These are phyloP conservation scores for Accipiter virgatus DNA, from an alignment of 2,113 vertebrate species.

Conservation along the genomic window DNA sequence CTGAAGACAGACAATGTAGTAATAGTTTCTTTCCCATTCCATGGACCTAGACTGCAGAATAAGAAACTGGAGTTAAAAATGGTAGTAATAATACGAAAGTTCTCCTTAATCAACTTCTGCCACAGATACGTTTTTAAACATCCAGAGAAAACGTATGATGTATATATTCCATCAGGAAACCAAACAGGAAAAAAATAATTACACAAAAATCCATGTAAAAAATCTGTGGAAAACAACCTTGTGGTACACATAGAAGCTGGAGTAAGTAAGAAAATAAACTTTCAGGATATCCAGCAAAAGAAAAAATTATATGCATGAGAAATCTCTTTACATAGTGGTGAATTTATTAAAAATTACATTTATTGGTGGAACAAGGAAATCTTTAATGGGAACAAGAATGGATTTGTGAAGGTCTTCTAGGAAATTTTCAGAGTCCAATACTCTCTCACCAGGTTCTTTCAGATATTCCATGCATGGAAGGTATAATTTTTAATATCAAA, in stretches of 20 bases:
- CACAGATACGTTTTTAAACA: neutral
- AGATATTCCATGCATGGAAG: neutral
- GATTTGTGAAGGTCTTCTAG: neutral
- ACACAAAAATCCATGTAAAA: neutral
- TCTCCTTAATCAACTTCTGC: neutral
- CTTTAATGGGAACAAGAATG: neutral
- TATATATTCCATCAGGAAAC: neutral
- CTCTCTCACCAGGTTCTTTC: neutral
- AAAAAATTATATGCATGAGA: neutral
- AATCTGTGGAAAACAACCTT: neutral
- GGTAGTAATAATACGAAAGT: neutral
- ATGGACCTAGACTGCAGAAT: neutral
- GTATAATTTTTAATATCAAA: neutral
- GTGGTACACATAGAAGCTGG: neutral
- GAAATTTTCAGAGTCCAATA: neutral
- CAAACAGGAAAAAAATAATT: neutral
- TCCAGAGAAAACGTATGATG: neutral
- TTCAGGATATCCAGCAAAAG: neutral
- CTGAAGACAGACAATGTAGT: neutral
- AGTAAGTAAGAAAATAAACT: neutral
- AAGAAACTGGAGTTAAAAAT: neutral
- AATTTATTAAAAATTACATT: neutral
- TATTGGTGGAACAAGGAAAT: neutral
- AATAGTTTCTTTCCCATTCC: neutral
- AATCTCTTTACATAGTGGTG: neutral